phyloP scores from a whole-genome alignment of 2,888 invertebrate genomes.

The Dryococelus australis region DNA sequence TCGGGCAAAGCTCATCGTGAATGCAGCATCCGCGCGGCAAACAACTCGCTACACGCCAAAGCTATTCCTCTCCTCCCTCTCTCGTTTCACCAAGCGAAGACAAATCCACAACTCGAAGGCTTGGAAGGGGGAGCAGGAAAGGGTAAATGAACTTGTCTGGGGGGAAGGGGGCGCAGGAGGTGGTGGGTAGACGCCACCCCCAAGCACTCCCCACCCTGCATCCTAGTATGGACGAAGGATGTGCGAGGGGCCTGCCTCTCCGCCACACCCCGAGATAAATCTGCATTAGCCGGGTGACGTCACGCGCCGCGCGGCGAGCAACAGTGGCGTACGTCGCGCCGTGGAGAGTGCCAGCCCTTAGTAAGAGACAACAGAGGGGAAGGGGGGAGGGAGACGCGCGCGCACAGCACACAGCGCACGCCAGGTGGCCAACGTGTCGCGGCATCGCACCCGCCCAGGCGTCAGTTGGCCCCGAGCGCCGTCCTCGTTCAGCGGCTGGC shows the following conservation, averaged over 20 bases:
- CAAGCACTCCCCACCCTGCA: neutral
- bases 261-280: neutral
- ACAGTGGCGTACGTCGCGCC: neutral
- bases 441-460: too few relatives aligned
- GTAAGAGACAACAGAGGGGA: too few relatives aligned
- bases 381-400: too few relatives aligned
- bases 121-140: neutral
- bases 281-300: constrained; percentile 11
- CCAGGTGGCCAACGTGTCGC: too few relatives aligned
- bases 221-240: neutral
- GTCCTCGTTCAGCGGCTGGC: too few relatives aligned
- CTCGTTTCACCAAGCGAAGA: neutral
- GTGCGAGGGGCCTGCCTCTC: neutral
- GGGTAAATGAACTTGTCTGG: neutral
- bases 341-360: too few relatives aligned
- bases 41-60: neutral
- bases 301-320: neutral
- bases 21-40: constrained; percentile 9
- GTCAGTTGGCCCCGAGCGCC: too few relatives aligned
- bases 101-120: neutral
- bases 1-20: neutral
- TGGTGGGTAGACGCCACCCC: neutral
- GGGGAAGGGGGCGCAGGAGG: too few relatives aligned
- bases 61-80: neutral
- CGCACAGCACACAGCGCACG: too few relatives aligned